Evolutionary conservation across 2,888 invertebrate species (phyloP), one percentile per base, ranked within the genome.

Genomic region (Synergus itoensis): DNA sequence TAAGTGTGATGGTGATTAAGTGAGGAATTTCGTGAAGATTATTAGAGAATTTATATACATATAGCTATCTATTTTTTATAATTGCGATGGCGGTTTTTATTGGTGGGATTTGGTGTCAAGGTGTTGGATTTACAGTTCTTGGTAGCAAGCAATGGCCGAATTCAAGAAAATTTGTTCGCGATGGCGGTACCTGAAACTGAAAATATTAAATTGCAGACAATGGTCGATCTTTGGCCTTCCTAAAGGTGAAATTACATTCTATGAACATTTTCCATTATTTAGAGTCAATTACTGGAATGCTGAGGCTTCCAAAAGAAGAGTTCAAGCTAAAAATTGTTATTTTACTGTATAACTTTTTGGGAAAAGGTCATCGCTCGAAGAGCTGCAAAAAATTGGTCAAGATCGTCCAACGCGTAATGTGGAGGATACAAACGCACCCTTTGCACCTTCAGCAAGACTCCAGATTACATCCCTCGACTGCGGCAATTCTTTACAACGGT

Each of bases 401-500:
- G 48, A 53, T 69, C 28, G 69, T 21, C 28, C 45, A 69, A 48
- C 48, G 62, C 76, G 90, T 90, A 83, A 91, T 91, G 91, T 91
- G 91, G 91, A 90, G 91, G 83, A 91, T 91, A 86, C 91, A 91
- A 85, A 88, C 93, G 67, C 93, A 93, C 89, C 90, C 90, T 79
- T 86, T 91, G 86, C 93, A 93, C 88, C 92, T 93, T 85, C 92
- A 93, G 83, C 91, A 91, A 86, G 90, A 92, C 73, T 87, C 88
- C 81, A 92, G 93, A 86, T 87, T 93, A 81, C 92, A 92, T 88
- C 93, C 93, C 83, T 88, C 92, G 79, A 88, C 93, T 18, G 92
- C 93, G 77, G 92, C 93, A 81, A 93, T 94, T 92, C 92, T 94
- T 84, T 94, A 94, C 87, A 94, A 94, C 89, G 94, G 94, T 94